Evolutionary conservation across 2,113 vertebrate genomes (phyloP), one percentile per base, ranked within the genome.

Genomic region (Gobiocypris rarus): DNA sequence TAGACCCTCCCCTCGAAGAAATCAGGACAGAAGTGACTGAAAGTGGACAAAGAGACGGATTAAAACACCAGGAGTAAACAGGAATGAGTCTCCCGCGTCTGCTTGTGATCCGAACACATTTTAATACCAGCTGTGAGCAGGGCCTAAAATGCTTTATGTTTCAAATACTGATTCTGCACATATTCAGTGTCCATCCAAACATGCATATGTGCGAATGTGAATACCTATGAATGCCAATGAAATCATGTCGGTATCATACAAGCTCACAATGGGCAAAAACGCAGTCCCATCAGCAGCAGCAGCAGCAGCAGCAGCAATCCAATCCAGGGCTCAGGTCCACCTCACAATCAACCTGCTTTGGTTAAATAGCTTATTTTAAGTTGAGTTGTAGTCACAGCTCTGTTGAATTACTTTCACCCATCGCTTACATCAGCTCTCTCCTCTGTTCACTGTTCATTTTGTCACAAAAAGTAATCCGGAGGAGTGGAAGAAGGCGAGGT

Each of bases 401-500:
- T 84, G 81, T 82, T 58, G 22, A n/a, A 41, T 70, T 59, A 6
- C 8, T 71, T 78, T 31, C 58, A 59, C 58, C 43, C 63, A 38
- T 77, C 75, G 24, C 34, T 74, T 71, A 38, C 50, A n/a, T 43
- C 50, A 54, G 41, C 54, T 80, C 76, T 59, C 52, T 74, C 38
- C 22, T 74, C 50, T 17, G 28, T 69, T 17, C 65, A 63, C 5
- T 75, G 73, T 41, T 78, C 63, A 54, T 45, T 54, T 31, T 82
- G 52, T 95, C 91, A 95, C 89, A 95, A 93, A 89, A 95, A 95
- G 90, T 93, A 95, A 85, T 95, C 93, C 0, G 94, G 93, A 31
- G 93, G 91, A 0, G 94, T 31, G 9, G 80, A 92, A 54, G 94
- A 93, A n/a, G 92, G 87, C 81, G 92, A 90, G 91, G 90, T 92